Conservation (phyloP, 1,140 invertebrate genomes). For the Maconellicoccus hirsutus region DNA sequence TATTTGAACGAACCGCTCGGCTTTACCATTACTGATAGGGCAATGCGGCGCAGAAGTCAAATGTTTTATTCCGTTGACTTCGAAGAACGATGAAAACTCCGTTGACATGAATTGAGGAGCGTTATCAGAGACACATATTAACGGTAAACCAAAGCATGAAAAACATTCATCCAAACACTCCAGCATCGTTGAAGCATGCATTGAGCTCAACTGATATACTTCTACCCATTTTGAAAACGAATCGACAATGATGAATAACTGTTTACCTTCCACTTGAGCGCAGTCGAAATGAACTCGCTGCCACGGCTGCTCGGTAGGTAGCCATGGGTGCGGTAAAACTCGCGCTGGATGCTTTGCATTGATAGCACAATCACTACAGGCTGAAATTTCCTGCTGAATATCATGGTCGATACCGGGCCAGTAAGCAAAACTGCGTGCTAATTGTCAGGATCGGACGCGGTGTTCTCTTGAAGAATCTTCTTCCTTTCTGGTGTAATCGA, state of each 20-base stretch:
- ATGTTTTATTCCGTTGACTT: slow-evolving; percentile 29
- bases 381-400: not conserved
- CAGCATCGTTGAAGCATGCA: slow-evolving; percentile 24
- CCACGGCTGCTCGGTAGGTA: not conserved
- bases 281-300: not conserved
- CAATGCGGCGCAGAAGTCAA: slow-evolving; percentile 30
- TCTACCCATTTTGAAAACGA: slow-evolving; percentile 36
- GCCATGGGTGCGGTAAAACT: not conserved
- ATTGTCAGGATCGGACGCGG: too few relatives aligned
- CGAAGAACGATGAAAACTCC: slow-evolving; percentile 30
- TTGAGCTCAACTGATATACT: slow-evolving; percentile 28
- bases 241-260: not conserved
- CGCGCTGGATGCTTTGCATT: not conserved
- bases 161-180: slow-evolving; percentile 28
- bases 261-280: not conserved
- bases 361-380: not conserved
- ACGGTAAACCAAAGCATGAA: slow-evolving; percentile 29
- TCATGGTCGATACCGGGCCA: not conserved
- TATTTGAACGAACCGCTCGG: slow-evolving; percentile 35
- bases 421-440: not conserved
- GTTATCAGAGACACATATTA: slow-evolving; percentile 31
- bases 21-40: slow-evolving; percentile 32
- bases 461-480: too few relatives aligned
- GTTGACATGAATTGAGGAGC: slow-evolving; percentile 30
- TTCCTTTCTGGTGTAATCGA: too few relatives aligned